Conservation (phyloP, 2,113 vertebrate genomes). For the Xiphias gladius region DNA sequence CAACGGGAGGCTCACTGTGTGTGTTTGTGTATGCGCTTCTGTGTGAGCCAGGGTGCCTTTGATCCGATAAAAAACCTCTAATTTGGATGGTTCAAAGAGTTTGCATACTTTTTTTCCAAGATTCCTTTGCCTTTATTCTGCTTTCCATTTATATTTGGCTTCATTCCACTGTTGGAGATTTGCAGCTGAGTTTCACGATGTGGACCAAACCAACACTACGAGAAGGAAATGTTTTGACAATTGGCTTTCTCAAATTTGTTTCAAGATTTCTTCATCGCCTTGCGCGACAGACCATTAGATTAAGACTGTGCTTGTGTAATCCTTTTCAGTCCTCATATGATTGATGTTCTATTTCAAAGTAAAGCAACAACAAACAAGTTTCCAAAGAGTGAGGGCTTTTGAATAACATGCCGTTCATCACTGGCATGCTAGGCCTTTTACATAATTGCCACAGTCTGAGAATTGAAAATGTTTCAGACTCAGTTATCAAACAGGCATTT, state of each 20-base stretch:
- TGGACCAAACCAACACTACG: slow-evolving; percentile 10
- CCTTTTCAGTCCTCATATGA: slow-evolving; percentile 59
- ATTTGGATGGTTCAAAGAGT: slow-evolving; percentile 78
- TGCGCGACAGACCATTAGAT: slow-evolving; percentile 68
- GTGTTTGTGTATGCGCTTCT: slow-evolving; percentile 29
- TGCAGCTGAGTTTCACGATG: slow-evolving; percentile 9
- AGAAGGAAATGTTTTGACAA: slow-evolving; percentile 62
- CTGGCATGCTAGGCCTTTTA: slow-evolving; percentile 65
- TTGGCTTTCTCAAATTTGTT: slow-evolving; percentile 69
- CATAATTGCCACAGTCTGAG: slow-evolving; percentile 33
- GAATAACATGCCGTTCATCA: slow-evolving; percentile 61
- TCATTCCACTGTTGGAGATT: slow-evolving; percentile 35
- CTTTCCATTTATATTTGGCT: slow-evolving; percentile 70
- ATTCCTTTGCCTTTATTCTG: slow-evolving; percentile 41
- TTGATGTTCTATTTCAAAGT: slow-evolving; percentile 75
- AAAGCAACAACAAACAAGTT: slow-evolving; percentile 71
- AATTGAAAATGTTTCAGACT: slow-evolving; percentile 46
- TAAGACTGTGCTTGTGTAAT: slow-evolving; percentile 65
- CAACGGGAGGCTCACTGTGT: slow-evolving; percentile 44
- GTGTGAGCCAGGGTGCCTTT: slow-evolving; percentile 67
- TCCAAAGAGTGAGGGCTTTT: slow-evolving; percentile 41
- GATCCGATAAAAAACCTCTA: slow-evolving; percentile 83
- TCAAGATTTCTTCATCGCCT: slow-evolving; percentile 57
- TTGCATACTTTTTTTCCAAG: slow-evolving; percentile 53
- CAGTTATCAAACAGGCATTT: slow-evolving; percentile 45